Percentiles rank a stretch among this genome's conserved stretches.
These are phyloP conservation scores for Campoletis sonorensis DNA, from an alignment of 1,140 invertebrate genomes.

Conservation along the genomic window DNA sequence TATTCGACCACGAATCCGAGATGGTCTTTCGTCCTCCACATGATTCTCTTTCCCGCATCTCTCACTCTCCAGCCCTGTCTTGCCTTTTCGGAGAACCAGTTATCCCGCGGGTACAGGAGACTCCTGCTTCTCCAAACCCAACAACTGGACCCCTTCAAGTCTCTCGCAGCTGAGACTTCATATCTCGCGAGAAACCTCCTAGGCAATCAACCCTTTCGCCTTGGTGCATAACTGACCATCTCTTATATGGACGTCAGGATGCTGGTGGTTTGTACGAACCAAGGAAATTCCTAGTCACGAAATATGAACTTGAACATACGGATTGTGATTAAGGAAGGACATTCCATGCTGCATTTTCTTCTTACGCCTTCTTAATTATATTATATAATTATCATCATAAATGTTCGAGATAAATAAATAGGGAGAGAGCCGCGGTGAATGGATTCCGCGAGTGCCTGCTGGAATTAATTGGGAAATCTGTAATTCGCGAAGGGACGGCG, in stretches of 20 bases:
- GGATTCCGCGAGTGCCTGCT: background rate
- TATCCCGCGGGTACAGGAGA: background rate
- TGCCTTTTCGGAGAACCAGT: background rate
- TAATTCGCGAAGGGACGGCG: background rate
- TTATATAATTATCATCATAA: background rate
- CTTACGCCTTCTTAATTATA: background rate
- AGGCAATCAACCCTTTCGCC: constrained; percentile 76
- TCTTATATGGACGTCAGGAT: constrained; percentile 35
- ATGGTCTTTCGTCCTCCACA: constrained; percentile 51
- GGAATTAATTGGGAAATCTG: constrained; percentile 41
- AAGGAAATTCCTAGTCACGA: background rate
- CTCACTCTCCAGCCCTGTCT: constrained; percentile 27
- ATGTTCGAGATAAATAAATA: background rate
- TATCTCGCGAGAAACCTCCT: constrained; percentile 60
- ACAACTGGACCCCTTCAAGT: constrained; percentile 47
- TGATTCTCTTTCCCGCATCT: constrained; percentile 26
- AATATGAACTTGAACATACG: background rate
- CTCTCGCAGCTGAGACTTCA: constrained; percentile 51
- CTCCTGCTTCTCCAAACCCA: background rate
- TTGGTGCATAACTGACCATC: constrained; percentile 75
- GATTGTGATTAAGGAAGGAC: background rate
- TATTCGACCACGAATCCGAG: constrained; percentile 50
- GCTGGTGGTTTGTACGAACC: constrained; percentile 13
- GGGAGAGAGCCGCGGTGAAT: background rate
- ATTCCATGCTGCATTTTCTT: background rate